Evolutionary conservation across 92 coral and sea anemone genomes (phyloP).

Genomic region (Phenganax stokvisi): DNA sequence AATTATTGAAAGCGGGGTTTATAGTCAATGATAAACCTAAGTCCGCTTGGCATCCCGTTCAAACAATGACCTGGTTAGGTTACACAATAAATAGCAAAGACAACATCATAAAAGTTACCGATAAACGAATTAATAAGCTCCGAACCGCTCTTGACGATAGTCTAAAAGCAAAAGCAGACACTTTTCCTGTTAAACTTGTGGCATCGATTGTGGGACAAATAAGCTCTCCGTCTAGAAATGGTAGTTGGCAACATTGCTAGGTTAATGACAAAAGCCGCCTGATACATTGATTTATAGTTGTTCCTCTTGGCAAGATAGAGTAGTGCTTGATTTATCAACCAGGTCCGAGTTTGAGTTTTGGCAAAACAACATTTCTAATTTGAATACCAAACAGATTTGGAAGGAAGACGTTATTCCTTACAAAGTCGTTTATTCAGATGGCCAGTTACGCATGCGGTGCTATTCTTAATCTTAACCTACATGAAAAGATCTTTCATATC

Average conservation of each 20-base stretch:
- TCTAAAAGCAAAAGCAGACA: conserved; percentile 11
- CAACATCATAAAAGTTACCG: conserved; percentile 24
- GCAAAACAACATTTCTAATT: conserved; percentile 22
- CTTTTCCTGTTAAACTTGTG: conserved; percentile 27
- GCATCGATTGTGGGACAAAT: conserved; percentile 19
- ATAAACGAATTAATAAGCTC: conserved; percentile 15
- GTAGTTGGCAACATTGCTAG: conserved; percentile 24
- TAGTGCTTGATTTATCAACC: conserved; percentile 1
- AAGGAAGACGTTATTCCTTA: conserved; percentile 21
- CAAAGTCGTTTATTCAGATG: conserved; percentile 50
- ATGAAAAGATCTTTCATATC: not conserved
- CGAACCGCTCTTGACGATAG: conserved; percentile 25
- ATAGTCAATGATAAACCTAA: conserved; percentile 25
- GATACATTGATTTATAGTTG: conserved; percentile 12
- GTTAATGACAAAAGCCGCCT: conserved; percentile 19
- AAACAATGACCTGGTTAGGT: conserved; percentile 35
- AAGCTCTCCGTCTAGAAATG: conserved; percentile 11
- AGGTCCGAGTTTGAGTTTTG: conserved; percentile 18
- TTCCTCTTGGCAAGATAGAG: conserved; percentile 9
- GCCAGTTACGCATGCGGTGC: conserved; percentile 51
- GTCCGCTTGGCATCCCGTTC: conserved; percentile 32
- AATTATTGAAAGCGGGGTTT: conserved; percentile 18
- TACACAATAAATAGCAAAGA: conserved; percentile 3
- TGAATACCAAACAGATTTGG: conserved; percentile 33
- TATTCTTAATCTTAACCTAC: not conserved